Percentiles rank a stretch among this genome's conserved stretches.
Evolutionary conservation across 1,140 invertebrate species (phyloP).

Genomic region (Drosophila gunungcola): DNA sequence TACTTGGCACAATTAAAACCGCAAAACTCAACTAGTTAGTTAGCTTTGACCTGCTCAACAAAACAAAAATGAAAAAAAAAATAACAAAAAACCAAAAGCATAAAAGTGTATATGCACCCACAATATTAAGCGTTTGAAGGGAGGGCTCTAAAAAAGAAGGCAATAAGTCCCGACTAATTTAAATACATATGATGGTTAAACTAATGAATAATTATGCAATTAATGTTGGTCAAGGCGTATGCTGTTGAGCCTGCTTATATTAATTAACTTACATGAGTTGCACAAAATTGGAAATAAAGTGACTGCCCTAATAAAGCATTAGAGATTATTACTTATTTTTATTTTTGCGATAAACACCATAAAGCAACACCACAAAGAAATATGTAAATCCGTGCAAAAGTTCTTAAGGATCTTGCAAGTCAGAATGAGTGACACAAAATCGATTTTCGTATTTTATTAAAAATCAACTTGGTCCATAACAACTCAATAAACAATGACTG

Average conservation of each 20-base stretch:
- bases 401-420: conserved; percentile 35
- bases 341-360: conserved; percentile 20
- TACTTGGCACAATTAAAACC: conserved; percentile 81
- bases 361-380: conserved; percentile 34
- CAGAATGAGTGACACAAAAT: conserved; percentile 34
- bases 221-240: conserved; percentile 50
- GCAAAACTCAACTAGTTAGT: conserved; percentile 56
- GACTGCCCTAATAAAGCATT: conserved; percentile 63
- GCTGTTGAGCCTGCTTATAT: conserved; percentile 25
- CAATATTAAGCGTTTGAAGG: conserved; percentile 37
- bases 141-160: conserved; percentile 20
- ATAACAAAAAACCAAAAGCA: conserved; percentile 7
- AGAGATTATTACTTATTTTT: conserved; percentile 41
- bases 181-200: conserved; percentile 25
- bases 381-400: conserved; percentile 29
- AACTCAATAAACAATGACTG: conserved; percentile 19
- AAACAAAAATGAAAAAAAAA: conserved; percentile 18
- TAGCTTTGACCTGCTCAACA: conserved; percentile 44
- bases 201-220: conserved; percentile 58
- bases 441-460: conserved; percentile 18
- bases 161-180: conserved; percentile 51
- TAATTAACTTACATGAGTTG: conserved; percentile 78
- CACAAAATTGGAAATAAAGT: conserved; percentile 49
- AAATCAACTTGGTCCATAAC: conserved; percentile 27
- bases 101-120: conserved; percentile 34